These are phyloP conservation scores for Nesoenas mayeri DNA, from an alignment of 2,113 vertebrate species.

Conservation along the genomic window DNA sequence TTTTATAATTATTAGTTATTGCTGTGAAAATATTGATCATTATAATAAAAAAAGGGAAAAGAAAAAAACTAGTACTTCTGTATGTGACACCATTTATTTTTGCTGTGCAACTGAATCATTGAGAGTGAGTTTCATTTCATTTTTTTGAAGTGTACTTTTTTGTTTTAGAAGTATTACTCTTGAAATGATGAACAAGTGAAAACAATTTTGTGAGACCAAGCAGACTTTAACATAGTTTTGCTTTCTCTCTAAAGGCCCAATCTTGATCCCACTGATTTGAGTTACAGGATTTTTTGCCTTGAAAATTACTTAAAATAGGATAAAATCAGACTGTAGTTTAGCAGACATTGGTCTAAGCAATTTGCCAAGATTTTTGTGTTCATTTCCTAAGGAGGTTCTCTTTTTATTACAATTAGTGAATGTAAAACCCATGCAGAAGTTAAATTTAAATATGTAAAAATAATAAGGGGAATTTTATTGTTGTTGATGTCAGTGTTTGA, in stretches of 20 bases:
- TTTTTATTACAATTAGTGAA: neutral
- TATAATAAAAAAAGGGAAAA: neutral
- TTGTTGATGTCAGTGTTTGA: conserved; percentile 32
- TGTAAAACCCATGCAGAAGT: neutral
- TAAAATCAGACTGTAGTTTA: neutral
- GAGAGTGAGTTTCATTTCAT: neutral
- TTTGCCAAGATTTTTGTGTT: neutral
- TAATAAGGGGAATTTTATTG: conserved; percentile 43
- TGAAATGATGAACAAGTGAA: conserved; percentile 30
- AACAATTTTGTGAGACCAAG: conserved; percentile 18
- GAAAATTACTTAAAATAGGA: neutral
- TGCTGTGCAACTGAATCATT: neutral
- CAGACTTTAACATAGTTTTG: neutral
- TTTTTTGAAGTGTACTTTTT: conserved; percentile 26
- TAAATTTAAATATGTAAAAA: conserved; percentile 26
- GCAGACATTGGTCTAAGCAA: neutral
- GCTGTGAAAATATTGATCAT: conserved; percentile 1
- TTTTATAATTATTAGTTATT: neutral
- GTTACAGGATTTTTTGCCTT: neutral
- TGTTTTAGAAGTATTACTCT: neutral
- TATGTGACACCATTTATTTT: conserved; percentile 20
- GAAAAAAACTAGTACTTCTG: neutral
- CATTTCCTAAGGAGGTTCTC: neutral
- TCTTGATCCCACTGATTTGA: neutral
- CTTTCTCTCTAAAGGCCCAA: neutral